These are phyloP conservation scores for Chymomyza costata DNA, from an alignment of 1,140 invertebrate species.

Conservation along the genomic window DNA sequence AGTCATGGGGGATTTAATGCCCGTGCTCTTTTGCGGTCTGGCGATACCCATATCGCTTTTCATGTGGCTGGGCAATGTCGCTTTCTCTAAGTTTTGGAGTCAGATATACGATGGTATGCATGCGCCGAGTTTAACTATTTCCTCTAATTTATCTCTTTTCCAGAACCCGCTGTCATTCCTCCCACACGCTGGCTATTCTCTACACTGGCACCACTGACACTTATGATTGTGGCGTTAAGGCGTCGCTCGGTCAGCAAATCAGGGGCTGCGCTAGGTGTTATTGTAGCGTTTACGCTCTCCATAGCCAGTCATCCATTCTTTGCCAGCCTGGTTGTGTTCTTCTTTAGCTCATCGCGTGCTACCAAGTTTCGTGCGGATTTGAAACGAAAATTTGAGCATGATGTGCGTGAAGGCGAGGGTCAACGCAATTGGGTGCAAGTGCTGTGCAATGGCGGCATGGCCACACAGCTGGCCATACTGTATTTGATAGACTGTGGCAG, in stretches of 20 bases:
- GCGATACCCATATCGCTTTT: slow-evolving; percentile 84
- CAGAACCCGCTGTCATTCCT: slow-evolving; percentile 81
- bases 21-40: slow-evolving; percentile 80
- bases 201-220: slow-evolving; percentile 81
- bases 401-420: slow-evolving; percentile 86
- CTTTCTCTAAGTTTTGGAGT: slow-evolving; percentile 79
- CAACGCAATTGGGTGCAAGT: slow-evolving; percentile 95
- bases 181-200: slow-evolving; percentile 85
- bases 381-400: slow-evolving; percentile 86
- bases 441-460: slow-evolving; percentile 92
- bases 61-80: slow-evolving; percentile 83
- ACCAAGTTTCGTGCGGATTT: slow-evolving; percentile 84
- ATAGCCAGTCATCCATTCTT: slow-evolving; percentile 87
- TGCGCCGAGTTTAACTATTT: slow-evolving; percentile 12
- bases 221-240: slow-evolving; percentile 81
- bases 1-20: slow-evolving; percentile 76
- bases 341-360: slow-evolving; percentile 87
- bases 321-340: slow-evolving; percentile 85
- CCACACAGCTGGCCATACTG: slow-evolving; percentile 84
- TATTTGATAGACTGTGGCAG: slow-evolving; percentile 89
- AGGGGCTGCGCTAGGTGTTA: slow-evolving; percentile 83
- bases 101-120: slow-evolving; percentile 77
- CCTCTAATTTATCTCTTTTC: slow-evolving; percentile 42
- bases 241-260: slow-evolving; percentile 82
- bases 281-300: slow-evolving; percentile 88